Conservation (phyloP, 1,140 invertebrate species). For the Caerostris darwini region DNA sequence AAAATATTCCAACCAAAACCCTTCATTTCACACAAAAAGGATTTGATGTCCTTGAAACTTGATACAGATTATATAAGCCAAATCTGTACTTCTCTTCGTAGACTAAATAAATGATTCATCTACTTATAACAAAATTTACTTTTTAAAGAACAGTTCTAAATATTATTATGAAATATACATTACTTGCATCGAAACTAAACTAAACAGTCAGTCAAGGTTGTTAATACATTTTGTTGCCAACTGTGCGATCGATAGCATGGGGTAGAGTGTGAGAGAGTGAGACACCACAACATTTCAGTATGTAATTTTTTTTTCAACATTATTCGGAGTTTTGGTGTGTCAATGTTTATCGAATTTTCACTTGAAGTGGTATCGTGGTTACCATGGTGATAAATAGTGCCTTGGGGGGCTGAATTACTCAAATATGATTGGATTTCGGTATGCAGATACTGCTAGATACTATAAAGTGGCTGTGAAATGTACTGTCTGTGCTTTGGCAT, state of each 20-base stretch:
- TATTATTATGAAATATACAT: too few relatives aligned
- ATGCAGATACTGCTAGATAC: not conserved
- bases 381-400: constrained; percentile 9
- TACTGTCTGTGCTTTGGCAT: not conserved
- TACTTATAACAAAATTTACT: too few relatives aligned
- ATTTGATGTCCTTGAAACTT: too few relatives aligned
- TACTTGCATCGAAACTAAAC: not conserved
- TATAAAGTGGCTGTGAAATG: not conserved
- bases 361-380: constrained; percentile 9
- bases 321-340: constrained; percentile 17
- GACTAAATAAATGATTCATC: too few relatives aligned
- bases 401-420: not conserved
- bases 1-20: too few relatives aligned
- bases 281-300: not conserved
- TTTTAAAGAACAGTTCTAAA: too few relatives aligned
- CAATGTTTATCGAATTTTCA: constrained; percentile 27
- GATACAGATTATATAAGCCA: too few relatives aligned
- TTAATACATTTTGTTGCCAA: not conserved
- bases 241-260: not conserved
- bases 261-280: not conserved
- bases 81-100: too few relatives aligned
- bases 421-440: constrained; percentile 12
- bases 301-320: not conserved
- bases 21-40: too few relatives aligned
- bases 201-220: not conserved